phyloP scores from a whole-genome alignment of 2,797 vertebrate genomes.

The Neoniphon sammara region DNA sequence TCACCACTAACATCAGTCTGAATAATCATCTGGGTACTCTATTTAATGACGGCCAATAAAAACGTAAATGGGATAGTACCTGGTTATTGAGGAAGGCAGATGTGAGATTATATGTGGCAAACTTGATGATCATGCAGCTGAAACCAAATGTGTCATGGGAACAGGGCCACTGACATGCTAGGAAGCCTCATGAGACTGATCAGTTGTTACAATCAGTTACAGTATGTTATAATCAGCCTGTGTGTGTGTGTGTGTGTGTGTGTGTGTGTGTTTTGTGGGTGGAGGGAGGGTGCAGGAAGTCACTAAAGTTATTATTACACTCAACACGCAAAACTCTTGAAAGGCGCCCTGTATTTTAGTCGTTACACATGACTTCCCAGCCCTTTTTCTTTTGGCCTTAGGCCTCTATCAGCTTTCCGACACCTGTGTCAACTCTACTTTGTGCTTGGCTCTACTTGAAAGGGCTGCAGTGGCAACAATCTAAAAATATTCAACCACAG shows the following conservation, averaged over 20 bases:
- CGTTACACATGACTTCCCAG: not conserved
- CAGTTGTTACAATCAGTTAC: not conserved
- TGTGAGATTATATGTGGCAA: not conserved
- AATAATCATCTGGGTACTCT: constrained; percentile 64
- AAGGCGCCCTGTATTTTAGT: not conserved
- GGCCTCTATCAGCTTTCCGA: not conserved
- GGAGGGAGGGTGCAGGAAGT: too few species aligned
- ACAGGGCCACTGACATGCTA: not conserved
- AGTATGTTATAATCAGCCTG: too few species aligned
- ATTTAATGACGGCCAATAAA: constrained; percentile 72
- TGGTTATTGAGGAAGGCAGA: constrained; percentile 40
- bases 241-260: too few species aligned
- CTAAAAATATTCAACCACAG: not conserved
- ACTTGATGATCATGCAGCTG: constrained; percentile 20
- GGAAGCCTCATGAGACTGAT: not conserved
- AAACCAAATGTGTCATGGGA: constrained; percentile 16
- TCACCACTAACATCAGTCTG: constrained; percentile 54
- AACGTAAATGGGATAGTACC: constrained; percentile 68
- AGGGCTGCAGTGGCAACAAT: not conserved
- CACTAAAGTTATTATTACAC: too few species aligned
- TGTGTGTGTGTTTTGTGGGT: too few species aligned
- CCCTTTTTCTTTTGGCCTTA: not conserved
- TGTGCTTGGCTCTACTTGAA: not conserved
- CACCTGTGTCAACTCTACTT: not conserved
- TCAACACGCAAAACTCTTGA: too few species aligned